Base-by-base conservation (phyloP, 2,797 vertebrate species). In the Alosa sapidissima region DNA sequence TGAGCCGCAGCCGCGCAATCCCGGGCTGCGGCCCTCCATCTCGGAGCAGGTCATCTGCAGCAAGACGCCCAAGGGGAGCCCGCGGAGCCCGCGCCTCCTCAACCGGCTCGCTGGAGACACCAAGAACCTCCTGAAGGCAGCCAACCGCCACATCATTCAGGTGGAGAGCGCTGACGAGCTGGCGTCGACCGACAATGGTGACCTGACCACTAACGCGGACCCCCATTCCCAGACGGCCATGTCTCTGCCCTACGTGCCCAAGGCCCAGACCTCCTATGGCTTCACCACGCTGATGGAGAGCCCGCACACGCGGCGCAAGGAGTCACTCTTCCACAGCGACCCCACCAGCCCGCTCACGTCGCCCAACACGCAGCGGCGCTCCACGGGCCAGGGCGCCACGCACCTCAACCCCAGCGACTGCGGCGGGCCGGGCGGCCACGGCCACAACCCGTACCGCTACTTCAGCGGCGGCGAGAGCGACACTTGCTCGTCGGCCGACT, bases 381-480 rank as follows among this genome's bases (percentile, higher is more conserved):
- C 89, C 0, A 5, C 72, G 41, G 72, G 72, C 0, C 88, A 94
- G 0, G 93, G 95, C 0, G 54, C 54, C 5, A 92, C 95, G 84
- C 95, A 96, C 55, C 94, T 97, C 82, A 94, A 95, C 0, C 94
- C 97, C 0, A 85, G 94, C 0, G 97, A 98, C 92, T 95, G 93
- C 81, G 95, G 93, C n/a, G 91, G 93, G 6, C 95, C 96, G 6
- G 72, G 72, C 5, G 72, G 72, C 41, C 72, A 78, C 8, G 96
- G 99, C 88, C 96, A 96, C 93, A 98, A 97, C 89, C 98, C 97
- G 0, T 94, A 97, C 28, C 96, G 98, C 7, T 97, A 97, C 89
- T 97, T 99, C 91, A 98, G 98, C 0, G 98, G 98, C 0, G 98
- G 98, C 0, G 98, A 99, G 86, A 99, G 98, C 0, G 98, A 99